phyloP scores from a whole-genome alignment of 2,888 invertebrate species.

The Dasypolia templi region DNA sequence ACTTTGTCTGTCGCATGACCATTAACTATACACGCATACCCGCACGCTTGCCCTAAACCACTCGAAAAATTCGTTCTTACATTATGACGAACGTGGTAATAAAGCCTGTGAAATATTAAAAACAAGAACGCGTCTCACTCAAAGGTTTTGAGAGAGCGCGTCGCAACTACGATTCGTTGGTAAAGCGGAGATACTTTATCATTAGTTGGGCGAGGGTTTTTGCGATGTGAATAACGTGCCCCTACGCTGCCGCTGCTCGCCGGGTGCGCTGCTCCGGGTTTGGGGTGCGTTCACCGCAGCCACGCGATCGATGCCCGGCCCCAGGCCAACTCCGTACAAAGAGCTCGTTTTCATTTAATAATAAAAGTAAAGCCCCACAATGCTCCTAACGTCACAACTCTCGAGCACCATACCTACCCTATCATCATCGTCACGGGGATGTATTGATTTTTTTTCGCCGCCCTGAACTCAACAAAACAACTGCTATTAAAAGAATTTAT shows the following conservation, averaged over 20 bases:
- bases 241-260: conserved; percentile 73
- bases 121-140: conserved; percentile 51
- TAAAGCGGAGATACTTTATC: conserved; percentile 72
- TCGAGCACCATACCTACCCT: conserved; percentile 66
- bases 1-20: conserved; percentile 83
- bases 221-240: conserved; percentile 74
- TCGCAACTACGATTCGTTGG: conserved; percentile 49
- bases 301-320: conserved; percentile 87
- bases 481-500: conserved; percentile 68
- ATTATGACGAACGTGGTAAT: conserved; percentile 66
- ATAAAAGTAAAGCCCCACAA: conserved; percentile 69
- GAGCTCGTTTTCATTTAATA: conserved; percentile 76
- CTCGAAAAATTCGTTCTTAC: conserved; percentile 69
- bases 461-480: conserved; percentile 57
- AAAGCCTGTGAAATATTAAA: conserved; percentile 49
- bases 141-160: conserved; percentile 52
- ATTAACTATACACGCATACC: conserved; percentile 84
- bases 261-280: conserved; percentile 81
- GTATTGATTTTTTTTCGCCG: conserved; percentile 64
- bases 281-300: conserved; percentile 87
- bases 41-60: conserved; percentile 68
- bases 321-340: conserved; percentile 78
- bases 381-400: conserved; percentile 71
- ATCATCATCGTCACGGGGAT: conserved; percentile 60
- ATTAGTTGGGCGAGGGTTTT: conserved; percentile 78